phyloP scores from a whole-genome alignment of 2,888 invertebrate species.

The Apantesis nais region DNA sequence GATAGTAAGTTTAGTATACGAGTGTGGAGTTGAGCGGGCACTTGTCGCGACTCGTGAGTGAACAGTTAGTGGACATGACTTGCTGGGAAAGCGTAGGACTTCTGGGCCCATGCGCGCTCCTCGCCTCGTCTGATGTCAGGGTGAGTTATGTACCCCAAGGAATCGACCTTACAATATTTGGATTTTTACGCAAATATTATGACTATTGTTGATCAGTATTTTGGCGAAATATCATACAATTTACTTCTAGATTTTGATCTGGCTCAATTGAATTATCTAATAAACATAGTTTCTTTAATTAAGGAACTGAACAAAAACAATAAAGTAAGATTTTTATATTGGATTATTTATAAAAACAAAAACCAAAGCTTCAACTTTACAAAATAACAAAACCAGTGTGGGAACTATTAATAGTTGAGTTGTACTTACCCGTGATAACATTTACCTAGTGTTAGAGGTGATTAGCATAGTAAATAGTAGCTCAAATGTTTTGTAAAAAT shows the following conservation, averaged over 20 bases:
- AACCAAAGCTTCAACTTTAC: neutral
- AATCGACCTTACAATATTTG: slow-evolving; percentile 13
- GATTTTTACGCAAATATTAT: slow-evolving; percentile 28
- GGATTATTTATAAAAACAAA: too few relatives aligned
- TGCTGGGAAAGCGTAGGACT: slow-evolving; percentile 85
- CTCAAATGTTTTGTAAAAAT: neutral
- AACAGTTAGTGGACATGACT: slow-evolving; percentile 72
- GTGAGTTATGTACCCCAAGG: slow-evolving; percentile 67
- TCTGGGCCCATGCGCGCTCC: slow-evolving; percentile 82
- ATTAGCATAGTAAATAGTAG: neutral
- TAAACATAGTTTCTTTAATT: slow-evolving; percentile 51
- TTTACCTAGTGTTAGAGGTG: neutral
- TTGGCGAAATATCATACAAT: slow-evolving; percentile 29
- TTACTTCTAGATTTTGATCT: slow-evolving; percentile 38
- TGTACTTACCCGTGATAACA: neutral
- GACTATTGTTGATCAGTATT: neutral
- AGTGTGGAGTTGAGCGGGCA: slow-evolving; percentile 54
- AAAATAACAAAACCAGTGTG: neutral
- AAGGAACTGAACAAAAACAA: slow-evolving; percentile 21
- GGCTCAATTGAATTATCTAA: slow-evolving; percentile 41
- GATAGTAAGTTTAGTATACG: slow-evolving; percentile 63
- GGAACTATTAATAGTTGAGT: neutral
- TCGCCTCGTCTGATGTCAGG: slow-evolving; percentile 79
- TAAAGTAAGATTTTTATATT: neutral
- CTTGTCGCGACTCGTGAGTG: slow-evolving; percentile 48